phyloP scores from a whole-genome alignment of 1,140 invertebrate genomes.

The Drosophila ficusphila region DNA sequence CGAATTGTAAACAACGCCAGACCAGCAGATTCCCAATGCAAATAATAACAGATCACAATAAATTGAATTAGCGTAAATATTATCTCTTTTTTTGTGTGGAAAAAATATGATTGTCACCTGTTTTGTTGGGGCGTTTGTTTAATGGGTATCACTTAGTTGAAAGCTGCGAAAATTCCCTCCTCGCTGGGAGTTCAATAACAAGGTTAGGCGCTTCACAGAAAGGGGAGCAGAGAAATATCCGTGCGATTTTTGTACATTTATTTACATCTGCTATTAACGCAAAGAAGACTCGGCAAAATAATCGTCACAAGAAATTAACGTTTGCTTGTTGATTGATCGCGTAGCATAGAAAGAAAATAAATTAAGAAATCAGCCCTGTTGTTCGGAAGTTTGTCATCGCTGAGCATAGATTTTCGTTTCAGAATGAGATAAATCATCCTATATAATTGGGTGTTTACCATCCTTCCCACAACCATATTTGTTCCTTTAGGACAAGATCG shows the following conservation, averaged over 20 bases:
- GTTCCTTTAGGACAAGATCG: no score
- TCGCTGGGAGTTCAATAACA: constrained; percentile 69
- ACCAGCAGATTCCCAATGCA: constrained; percentile 44
- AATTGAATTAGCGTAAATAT: constrained; percentile 67
- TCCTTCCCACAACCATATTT: no score
- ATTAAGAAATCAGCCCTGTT: constrained; percentile 40
- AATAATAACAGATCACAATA: constrained; percentile 64
- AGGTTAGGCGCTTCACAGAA: constrained; percentile 36
- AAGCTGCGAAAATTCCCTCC: constrained; percentile 40
- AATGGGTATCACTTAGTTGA: constrained; percentile 54
- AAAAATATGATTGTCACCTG: constrained; percentile 60
- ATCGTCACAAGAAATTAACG: constrained; percentile 69
- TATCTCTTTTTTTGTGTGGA: constrained; percentile 38
- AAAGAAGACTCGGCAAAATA: constrained; percentile 45
- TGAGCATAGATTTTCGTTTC: constrained; percentile 12
- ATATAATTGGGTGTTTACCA: no score
- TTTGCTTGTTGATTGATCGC: constrained; percentile 40
- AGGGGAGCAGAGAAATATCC: constrained; percentile 6
- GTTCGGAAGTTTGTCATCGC: constrained; percentile 5
- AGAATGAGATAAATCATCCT: no score
- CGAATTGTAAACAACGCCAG: constrained; percentile 22
- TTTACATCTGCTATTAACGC: constrained; percentile 53
- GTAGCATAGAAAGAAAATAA: constrained; percentile 30
- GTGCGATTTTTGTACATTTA: constrained; percentile 30
- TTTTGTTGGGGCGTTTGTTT: constrained; percentile 45